Evolutionary conservation across 1,140 invertebrate species (phyloP), one percentile per base, ranked within the genome.

Genomic region (Philaenus spumarius): DNA sequence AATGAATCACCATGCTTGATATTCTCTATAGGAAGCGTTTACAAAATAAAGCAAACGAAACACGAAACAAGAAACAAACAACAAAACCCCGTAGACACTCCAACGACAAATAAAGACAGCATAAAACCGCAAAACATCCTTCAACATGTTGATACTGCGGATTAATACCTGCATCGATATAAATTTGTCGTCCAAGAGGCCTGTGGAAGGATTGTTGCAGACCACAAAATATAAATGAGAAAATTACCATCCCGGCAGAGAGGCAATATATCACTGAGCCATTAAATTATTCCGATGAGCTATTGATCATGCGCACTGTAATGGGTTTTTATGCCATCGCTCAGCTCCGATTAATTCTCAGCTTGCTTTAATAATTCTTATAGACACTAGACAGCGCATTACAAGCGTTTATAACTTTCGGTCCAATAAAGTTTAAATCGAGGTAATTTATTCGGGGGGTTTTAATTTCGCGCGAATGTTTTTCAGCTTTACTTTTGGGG

Each of bases 291-390:
- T 55, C 53, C 53, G 55, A 63, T 63, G 58, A 60, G 48, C 58
- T 52, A 63, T 63, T 55, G 61, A 60, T 60, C 61, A 60, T 46
- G 47, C 26, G 30, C 43, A 37, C 40, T 39, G 59, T 63, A 63
- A 63, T 63, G 51, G 61, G 52, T 63, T 63, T n/a, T 59, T 63
- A 63, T 63, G 58, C 61, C 61, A 55, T 63, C 61, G 59, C 61
- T 60, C 58, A 63, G 56, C 35, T 53, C 61, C 58, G 61, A 63
- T 63, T 63, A 63, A 63, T 63, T 63, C 59, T 57, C 59, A 62
- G 59, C 52, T 62, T 55, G 53, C 61, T 62, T 62, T 59, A 62
- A 62, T 62, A 62, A 62, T 62, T 62, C 61, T 62, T 59, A 62
- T 59, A 55, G 61, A 62, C 61, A 62, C 59, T 59, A 55, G 61